Conservation (phyloP, 2,888 invertebrate species). For the Rhorus exstirpatorius region DNA sequence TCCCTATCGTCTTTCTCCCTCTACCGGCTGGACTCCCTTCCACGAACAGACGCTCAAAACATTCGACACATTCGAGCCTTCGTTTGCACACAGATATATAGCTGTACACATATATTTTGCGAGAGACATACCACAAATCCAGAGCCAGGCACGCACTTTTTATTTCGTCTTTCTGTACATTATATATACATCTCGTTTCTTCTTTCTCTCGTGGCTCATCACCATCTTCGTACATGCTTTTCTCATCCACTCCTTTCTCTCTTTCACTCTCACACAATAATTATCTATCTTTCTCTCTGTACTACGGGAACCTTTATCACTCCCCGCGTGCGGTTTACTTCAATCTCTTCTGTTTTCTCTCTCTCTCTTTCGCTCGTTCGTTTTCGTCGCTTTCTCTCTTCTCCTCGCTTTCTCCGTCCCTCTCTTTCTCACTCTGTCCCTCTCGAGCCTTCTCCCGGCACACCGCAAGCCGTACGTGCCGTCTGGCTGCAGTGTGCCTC, state of each 20-base stretch:
- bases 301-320: conserved; percentile 42
- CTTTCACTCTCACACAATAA: conserved; percentile 66
- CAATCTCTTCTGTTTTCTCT: conserved; percentile 60
- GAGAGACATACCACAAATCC: conserved; percentile 61
- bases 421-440: conserved; percentile 66
- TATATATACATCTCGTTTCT: conserved; percentile 60
- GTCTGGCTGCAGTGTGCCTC: conserved; percentile 78
- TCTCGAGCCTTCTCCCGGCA: conserved; percentile 69
- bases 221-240: conserved; percentile 53
- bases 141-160: conserved; percentile 68
- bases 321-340: conserved; percentile 56
- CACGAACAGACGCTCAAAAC: conserved; percentile 34
- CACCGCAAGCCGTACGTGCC: conserved; percentile 80
- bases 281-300: conserved; percentile 62
- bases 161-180: conserved; percentile 50
- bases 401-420: conserved; percentile 65
- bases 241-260: conserved; percentile 46
- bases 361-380: conserved; percentile 64
- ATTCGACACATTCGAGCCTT: conserved; percentile 35
- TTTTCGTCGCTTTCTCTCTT: conserved; percentile 64
- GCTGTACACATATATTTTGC: neutral
- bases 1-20: conserved; percentile 30
- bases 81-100: neutral
- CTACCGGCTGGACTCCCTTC: conserved; percentile 42
- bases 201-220: conserved; percentile 53